phyloP scores from a whole-genome alignment of 2,113 vertebrate species.

The Clupea harengus region DNA sequence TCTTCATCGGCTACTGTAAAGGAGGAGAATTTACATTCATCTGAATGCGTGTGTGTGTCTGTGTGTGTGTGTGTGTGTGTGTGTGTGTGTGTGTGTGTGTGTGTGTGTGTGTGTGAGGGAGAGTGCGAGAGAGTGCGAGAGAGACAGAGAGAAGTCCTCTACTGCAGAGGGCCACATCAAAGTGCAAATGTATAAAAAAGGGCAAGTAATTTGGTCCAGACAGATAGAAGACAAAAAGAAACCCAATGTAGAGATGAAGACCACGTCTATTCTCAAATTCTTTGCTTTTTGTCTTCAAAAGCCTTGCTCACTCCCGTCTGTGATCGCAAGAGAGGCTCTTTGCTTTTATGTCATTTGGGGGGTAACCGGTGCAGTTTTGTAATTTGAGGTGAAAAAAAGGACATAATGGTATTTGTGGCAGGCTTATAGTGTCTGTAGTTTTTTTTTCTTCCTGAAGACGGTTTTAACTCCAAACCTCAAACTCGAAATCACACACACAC shows the following conservation, averaged over 20 bases:
- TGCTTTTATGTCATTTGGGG: conserved; percentile 32
- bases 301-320: conserved; percentile 23
- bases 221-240: neutral
- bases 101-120: neutral
- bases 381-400: conserved; percentile 27
- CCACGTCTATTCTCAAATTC: conserved; percentile 18
- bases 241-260: neutral
- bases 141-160: neutral
- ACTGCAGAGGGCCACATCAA: conserved; percentile 23
- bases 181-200: conserved; percentile 21
- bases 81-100: neutral
- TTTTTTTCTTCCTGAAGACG: neutral
- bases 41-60: neutral
- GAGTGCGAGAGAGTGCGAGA: neutral
- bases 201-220: conserved; percentile 24
- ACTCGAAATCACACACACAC: too few relatives aligned
- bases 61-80: neutral
- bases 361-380: conserved; percentile 9
- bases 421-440: neutral
- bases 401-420: conserved; percentile 37
- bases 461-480: neutral
- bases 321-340: conserved; percentile 30
- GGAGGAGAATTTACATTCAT: conserved; percentile 13
- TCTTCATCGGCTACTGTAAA: conserved; percentile 30
- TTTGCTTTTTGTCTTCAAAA: conserved; percentile 36